phyloP scores from a whole-genome alignment of 1,140 invertebrate genomes.

The Cardiocondyla obscurior region DNA sequence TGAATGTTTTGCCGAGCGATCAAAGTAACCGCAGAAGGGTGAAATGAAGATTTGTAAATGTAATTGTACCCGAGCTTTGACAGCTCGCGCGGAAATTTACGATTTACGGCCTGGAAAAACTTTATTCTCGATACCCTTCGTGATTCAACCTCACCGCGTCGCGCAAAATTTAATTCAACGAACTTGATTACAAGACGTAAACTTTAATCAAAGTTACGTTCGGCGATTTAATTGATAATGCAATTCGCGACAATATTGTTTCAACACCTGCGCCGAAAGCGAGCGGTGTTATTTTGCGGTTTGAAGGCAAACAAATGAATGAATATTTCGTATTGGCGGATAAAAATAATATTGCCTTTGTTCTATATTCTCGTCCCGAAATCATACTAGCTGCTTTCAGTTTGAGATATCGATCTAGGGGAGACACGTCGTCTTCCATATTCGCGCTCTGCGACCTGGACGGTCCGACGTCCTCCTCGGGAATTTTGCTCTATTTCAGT shows the following conservation, averaged over 20 bases:
- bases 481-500: conserved; percentile 4
- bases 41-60: background rate
- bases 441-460: background rate
- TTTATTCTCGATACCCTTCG: background rate
- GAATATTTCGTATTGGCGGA: background rate
- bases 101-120: background rate
- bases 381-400: background rate
- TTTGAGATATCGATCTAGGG: conserved; percentile 10
- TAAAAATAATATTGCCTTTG: conserved; percentile 3
- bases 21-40: background rate
- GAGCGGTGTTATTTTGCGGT: background rate
- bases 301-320: background rate
- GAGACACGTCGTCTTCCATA: background rate
- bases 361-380: background rate
- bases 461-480: background rate
- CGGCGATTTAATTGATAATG: background rate
- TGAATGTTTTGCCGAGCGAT: background rate
- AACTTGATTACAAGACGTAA: background rate
- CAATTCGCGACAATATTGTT: conserved; percentile 18
- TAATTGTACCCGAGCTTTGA: background rate
- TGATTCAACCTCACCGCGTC: background rate
- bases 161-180: conserved; percentile 2
- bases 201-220: background rate
- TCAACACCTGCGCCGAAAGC: background rate
- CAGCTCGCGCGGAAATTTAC: background rate